Percentiles rank a stretch among this genome's conserved stretches.
Conservation (phyloP, 2,888 invertebrate genomes). For the Boloria selene region DNA sequence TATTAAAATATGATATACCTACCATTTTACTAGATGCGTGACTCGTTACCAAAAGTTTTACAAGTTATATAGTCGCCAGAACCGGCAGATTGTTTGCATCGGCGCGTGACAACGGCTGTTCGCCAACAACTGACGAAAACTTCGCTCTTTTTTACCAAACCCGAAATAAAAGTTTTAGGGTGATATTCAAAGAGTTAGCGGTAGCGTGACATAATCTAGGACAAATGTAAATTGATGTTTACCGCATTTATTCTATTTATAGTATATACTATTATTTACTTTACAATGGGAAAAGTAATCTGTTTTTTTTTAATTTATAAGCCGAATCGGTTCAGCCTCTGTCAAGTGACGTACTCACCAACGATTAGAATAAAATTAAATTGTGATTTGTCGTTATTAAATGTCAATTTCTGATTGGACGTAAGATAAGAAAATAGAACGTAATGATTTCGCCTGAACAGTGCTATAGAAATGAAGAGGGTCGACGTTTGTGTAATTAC, state of each 20-base stretch:
- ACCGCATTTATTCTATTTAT: background rate
- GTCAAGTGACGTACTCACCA: too few relatives aligned
- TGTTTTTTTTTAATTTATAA: too few relatives aligned
- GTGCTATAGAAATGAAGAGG: constrained; percentile 72
- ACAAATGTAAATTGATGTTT: constrained; percentile 8
- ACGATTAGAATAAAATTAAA: background rate
- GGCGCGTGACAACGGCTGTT: constrained; percentile 46
- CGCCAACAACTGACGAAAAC: constrained; percentile 55
- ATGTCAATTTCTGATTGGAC: constrained; percentile 35
- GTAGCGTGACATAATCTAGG: background rate
- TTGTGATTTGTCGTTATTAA: constrained; percentile 20
- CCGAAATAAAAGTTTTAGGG: constrained; percentile 53
- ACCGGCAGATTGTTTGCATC: constrained; percentile 63
- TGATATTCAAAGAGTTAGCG: constrained; percentile 49
- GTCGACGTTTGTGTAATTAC: constrained; percentile 80
- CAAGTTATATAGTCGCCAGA: constrained; percentile 61
- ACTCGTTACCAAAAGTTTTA: constrained; percentile 54
- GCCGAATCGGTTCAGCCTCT: too few relatives aligned
- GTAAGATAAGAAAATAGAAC: constrained; percentile 51
- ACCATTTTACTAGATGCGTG: constrained; percentile 50
- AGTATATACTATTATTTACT: too few relatives aligned
- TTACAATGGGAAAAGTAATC: too few relatives aligned
- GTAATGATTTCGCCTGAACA: constrained; percentile 64
- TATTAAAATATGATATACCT: constrained; percentile 3
- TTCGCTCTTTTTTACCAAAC: constrained; percentile 55